Base-by-base conservation (phyloP, 2,113 vertebrate species). In the Pluvialis apricaria region DNA sequence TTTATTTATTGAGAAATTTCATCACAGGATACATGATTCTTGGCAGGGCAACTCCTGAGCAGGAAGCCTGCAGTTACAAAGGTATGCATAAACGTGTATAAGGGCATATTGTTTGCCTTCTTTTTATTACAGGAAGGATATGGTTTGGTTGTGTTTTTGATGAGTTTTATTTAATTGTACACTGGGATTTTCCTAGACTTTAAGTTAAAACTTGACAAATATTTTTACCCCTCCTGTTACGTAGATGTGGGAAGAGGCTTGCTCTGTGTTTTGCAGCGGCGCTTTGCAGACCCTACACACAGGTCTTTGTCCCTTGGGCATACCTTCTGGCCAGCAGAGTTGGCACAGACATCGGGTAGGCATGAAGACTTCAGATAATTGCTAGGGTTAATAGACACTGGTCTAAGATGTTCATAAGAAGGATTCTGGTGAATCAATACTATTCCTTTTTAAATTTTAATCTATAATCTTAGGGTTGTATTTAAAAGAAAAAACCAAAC, bases 41-140 rank as follows among this genome's bases (percentile, higher is more conserved):
- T 97, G 98, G 97, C 97, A 96, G 68, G 78, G 44, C 77, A 86
- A 84, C 96, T 90, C 91, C 68, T 88, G 57, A 97, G 96, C 97
- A 97, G 97, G 97, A 98, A 97, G 97, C 97, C 96, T 96, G 97
- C 91, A 86, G 92, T 87, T 97, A 90, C 65, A 96, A 96, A 97
- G 97, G 95, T 97, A 96, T 96, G 92, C 95, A 86, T n/a, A 84
- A 90, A 85, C 6, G 87, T 86, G 82, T 44, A 75, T 86, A 94
- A 87, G 94, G 97, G 92, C 81, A 96, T 96, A 97, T 97, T 98
- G 97, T 96, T 97, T 94, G 94, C 94, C 80, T 93, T 96, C 95
- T 86, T 96, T 96, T 97, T 96, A 96, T 96, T 97, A 96, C 97
- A 97, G 97, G 94, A 85, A 58, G 92, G 92, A 88, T 87, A 96